Evolutionary conservation across 2,797 vertebrate species (phyloP), one percentile per base, ranked within the genome.

Genomic region (Neoniphon sammara): DNA sequence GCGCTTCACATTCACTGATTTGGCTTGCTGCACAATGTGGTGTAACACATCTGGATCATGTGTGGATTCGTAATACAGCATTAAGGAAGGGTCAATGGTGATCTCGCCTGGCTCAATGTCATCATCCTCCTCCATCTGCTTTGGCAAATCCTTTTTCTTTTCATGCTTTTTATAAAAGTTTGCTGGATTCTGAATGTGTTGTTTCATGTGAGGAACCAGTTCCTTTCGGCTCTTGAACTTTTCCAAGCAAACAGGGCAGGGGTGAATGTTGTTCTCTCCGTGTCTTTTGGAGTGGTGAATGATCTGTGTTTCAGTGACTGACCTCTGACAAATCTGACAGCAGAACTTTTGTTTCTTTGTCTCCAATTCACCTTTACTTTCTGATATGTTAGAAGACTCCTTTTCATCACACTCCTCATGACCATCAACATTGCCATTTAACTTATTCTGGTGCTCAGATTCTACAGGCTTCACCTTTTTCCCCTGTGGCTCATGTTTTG

Each of bases 201-300:
- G 93, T 93, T 95, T 97, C 18, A 98, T 91, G 63, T 99, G 98
- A 20, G 94, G 91, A 46, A 97, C 94, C 34, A 99, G 97, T n/a
- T 96, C 91, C 60, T 96, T 95, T 81, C 96, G 96, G 85, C 92
- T 96, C 80, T 94, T 93, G 72, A 97, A 99, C 66, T 93, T 96
- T 76, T 95, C 94, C 82, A 96, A 91, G 84, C 98, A 99, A 67
- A 99, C 90, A 0, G 98, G 97, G 80, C 98, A 99, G 0, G 95
- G 96, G 73, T 96, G 84, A 83, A 92, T 65, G 9, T 93, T 93
- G 49, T 96, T 94, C 77, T 94, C 90, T 80, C 95, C 92, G 18
- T 99, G 98, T 93, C 96, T 97, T 93, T 96, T 97, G 23, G 98
- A 97, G 90, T 99, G 98, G 86, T 96, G 96, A 77, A 96, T 82